A percentile compares a stretch with the other conserved stretches of the same genome.
phyloP scores from a whole-genome alignment of 1,140 invertebrate species.

The Drosophila insularis region DNA sequence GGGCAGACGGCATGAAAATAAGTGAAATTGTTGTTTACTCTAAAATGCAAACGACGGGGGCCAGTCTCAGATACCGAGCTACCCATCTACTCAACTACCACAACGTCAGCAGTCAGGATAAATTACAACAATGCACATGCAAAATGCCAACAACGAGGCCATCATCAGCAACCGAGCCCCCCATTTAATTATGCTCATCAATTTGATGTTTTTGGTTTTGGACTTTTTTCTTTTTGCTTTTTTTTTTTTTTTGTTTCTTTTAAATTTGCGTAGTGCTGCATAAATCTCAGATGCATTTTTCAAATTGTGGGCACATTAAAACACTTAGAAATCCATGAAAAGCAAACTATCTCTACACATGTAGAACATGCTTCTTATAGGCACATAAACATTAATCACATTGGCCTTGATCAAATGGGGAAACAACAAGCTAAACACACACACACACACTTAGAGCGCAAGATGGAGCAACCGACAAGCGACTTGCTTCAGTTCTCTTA shows the following conservation, averaged over 20 bases:
- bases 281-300: conserved; percentile 64
- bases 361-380: conserved; percentile 35
- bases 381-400: conserved; percentile 61
- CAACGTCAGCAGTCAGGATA: conserved; percentile 43
- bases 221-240: conserved; percentile 15
- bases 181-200: conserved; percentile 80
- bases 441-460: neutral
- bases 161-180: conserved; percentile 34
- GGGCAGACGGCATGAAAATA: conserved; percentile 76
- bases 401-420: conserved; percentile 61
- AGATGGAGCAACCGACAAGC: neutral
- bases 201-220: conserved; percentile 46
- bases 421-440: conserved; percentile 19
- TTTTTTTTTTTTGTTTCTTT: neutral
- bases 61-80: conserved; percentile 21
- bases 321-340: conserved; percentile 48
- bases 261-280: conserved; percentile 22
- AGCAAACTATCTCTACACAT: conserved; percentile 35
- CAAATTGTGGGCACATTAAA: conserved; percentile 76
- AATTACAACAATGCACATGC: conserved; percentile 70
- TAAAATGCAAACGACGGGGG: conserved; percentile 43
- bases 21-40: conserved; percentile 80
- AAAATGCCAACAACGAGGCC: conserved; percentile 25
- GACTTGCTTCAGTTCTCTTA: conserved; percentile 21
- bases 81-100: neutral